A percentile compares a stretch with the other conserved stretches of the same genome.
These are phyloP conservation scores for Coenobita brevimanus DNA, from an alignment of 1,140 invertebrate species.

Conservation along the genomic window DNA sequence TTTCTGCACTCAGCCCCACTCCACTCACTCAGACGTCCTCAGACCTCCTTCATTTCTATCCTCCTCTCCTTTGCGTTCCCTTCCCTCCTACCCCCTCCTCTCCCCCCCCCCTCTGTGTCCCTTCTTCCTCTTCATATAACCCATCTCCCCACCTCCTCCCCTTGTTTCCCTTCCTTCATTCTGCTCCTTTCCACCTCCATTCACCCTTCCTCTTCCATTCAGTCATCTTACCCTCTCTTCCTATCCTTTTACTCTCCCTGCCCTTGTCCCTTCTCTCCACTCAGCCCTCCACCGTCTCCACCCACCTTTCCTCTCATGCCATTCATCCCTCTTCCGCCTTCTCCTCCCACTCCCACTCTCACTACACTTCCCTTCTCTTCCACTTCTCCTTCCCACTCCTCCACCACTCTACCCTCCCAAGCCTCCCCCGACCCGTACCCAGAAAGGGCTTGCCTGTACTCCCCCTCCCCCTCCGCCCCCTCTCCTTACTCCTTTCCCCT, in stretches of 20 bases:
- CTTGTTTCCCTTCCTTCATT: neutral
- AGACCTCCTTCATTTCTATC: neutral
- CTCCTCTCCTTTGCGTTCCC: neutral
- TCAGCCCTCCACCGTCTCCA: neutral
- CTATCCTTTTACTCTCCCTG: neutral
- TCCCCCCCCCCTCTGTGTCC: neutral
- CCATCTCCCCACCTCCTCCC: neutral
- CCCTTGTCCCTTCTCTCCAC: neutral
- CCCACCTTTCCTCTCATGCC: neutral
- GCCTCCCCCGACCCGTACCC: no score
- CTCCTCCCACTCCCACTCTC: neutral
- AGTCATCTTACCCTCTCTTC: neutral
- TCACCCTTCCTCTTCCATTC: neutral
- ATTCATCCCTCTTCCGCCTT: neutral
- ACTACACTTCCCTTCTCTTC: neutral
- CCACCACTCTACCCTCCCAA: neutral
- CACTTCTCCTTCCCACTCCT: neutral
- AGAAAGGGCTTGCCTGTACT: no score
- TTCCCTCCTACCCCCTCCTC: neutral
- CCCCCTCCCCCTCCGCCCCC: neutral
- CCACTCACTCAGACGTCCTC: neutral
- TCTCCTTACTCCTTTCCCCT: neutral
- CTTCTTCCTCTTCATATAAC: neutral
- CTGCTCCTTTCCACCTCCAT: neutral
- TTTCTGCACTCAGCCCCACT: no score